Base-by-base conservation (phyloP, 1,140 invertebrate genomes). In the Penaeus indicus region DNA sequence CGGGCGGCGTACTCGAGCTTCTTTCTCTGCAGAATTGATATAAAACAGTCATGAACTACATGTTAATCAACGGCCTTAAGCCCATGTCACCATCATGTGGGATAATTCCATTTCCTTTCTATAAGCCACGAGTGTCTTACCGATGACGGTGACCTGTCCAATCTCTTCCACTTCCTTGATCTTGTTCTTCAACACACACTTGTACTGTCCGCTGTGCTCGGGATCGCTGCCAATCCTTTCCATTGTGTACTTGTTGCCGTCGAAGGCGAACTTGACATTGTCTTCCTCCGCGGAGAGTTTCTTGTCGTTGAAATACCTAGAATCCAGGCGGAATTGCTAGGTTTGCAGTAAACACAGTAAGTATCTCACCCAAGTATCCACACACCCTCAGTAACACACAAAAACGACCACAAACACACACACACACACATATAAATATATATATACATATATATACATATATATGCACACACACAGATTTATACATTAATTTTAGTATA, bases 101-200 rank as follows among this genome's bases (percentile, higher is more conserved):
- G 13, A 3, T n/a, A 38, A n/a, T 69, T 47, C 75, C 54, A 27
- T 85, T 84, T n/a, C 42, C n/a, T 86, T 77, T 54, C 27, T n/a
- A 60, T 32, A 27, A 25, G 84, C 54, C 54, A 11, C 16, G 16
- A 54, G 11, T 16, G 54, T 16, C 90, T 90, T 75, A 93, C 92
- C 91, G 90, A 92, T 92, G 18, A 93, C 91, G 25, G 89, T 92
- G 1, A 93, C 85, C 19, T 84, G 72, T 7, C 92, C 93, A 47
- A 89, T 91, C 13, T 92, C 92, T 47, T 91, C 62, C 18, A 90
- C 92, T 78, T 92, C 92, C n/a, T 93, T 93, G 87, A 93, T 92
- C 90, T 93, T 92, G 91, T 94, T 94, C 86, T 90, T 91, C 7
- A 91, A 84, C 10, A 85, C 90, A 77, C 91, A 92, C 84, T 90